These are phyloP conservation scores for Papilio xuthus DNA, from an alignment of 1,140 invertebrate species.

Conservation along the genomic window DNA sequence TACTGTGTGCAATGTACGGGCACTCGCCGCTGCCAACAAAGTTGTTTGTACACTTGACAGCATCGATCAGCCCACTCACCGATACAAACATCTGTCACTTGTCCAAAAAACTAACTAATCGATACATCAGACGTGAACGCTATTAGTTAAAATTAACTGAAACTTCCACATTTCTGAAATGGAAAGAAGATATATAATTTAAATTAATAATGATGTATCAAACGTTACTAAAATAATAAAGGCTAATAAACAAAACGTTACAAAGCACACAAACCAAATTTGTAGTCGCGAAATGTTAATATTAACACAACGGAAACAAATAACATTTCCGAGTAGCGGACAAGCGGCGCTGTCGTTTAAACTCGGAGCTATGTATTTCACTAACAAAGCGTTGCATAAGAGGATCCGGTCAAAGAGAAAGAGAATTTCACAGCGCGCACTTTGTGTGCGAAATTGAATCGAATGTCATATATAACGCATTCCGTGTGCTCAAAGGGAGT, in stretches of 20 bases:
- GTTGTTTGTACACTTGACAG: constrained; percentile 60
- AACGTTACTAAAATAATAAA: constrained; percentile 1
- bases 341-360: constrained; percentile 52
- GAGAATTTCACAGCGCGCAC: constrained; percentile 73
- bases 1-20: constrained; percentile 52
- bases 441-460: constrained; percentile 78
- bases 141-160: background rate
- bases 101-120: constrained; percentile 40
- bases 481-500: constrained; percentile 76
- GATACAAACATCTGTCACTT: constrained; percentile 50
- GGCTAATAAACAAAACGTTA: constrained; percentile 23
- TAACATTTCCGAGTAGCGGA: constrained; percentile 36
- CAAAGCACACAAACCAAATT: constrained; percentile 35
- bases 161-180: background rate
- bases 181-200: background rate
- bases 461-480: constrained; percentile 77
- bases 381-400: constrained; percentile 75
- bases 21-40: constrained; percentile 57
- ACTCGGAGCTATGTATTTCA: constrained; percentile 58
- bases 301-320: constrained; percentile 31
- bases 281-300: constrained; percentile 34
- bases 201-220: background rate
- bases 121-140: background rate
- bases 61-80: constrained; percentile 55
- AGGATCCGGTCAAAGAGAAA: constrained; percentile 75